Evolutionary conservation across 2,888 invertebrate genomes (phyloP).

Genomic region (Hydrotaea diabolus): DNA sequence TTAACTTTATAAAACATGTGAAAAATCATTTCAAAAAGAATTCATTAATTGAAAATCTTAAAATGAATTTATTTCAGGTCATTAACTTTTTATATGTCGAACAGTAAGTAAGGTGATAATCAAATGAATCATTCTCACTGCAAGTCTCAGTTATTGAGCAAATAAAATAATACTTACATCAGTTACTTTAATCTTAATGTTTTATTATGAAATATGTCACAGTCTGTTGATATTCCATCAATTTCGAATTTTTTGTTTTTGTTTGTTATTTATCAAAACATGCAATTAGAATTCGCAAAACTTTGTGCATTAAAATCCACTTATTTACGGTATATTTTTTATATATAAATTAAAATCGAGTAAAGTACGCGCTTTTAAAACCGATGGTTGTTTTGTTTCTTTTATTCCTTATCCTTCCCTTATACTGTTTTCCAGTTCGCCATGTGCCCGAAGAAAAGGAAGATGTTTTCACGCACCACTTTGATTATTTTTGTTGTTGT

Average conservation of each 20-base stretch:
- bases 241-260: background rate
- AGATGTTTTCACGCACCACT: background rate
- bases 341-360: background rate
- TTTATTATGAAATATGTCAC: too few species aligned
- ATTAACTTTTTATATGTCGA: too few species aligned
- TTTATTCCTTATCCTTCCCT: background rate
- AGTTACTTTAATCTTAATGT: background rate
- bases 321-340: background rate
- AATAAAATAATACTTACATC: background rate
- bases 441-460: background rate
- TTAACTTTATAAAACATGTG: too few species aligned
- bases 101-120: too few species aligned
- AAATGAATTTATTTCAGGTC: too few species aligned
- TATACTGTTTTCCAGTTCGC: constrained; percentile 1
- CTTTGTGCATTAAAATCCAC: too few species aligned
- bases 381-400: background rate
- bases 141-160: too few species aligned
- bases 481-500: background rate
- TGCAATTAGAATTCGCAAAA: too few species aligned
- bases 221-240: background rate
- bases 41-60: too few species aligned
- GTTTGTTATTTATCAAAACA: background rate
- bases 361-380: background rate
- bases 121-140: too few species aligned
- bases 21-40: too few species aligned